Base-by-base conservation (phyloP, 2,888 invertebrate genomes). In the Petrolisthes cinctipes region DNA sequence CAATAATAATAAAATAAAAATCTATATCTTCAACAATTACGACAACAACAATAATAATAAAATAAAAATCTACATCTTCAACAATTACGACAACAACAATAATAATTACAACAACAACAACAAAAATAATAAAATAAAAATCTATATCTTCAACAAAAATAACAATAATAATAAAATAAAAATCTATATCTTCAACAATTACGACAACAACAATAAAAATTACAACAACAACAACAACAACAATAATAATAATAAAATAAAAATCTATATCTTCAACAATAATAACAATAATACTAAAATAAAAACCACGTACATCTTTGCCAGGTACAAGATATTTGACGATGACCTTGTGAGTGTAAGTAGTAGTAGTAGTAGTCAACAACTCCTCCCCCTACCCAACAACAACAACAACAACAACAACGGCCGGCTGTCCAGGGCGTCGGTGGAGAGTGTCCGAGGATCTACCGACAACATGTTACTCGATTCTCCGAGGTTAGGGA, bases 361-460 rank as follows among this genome's bases (percentile, higher is more conserved):
- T 85, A n/a, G n/a, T n/a, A 89, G 89, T 78, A n/a, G n/a, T n/a
- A n/a, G n/a, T n/a, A n/a, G n/a, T n/a, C n/a, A n/a, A n/a, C n/a
- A n/a, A n/a, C n/a, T n/a, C n/a, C n/a, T n/a, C n/a, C n/a, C n/a
- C n/a, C n/a, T n/a, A n/a, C n/a, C n/a, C n/a, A n/a, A n/a, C n/a
- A n/a, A n/a, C n/a, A n/a, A n/a, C n/a, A n/a, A n/a, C n/a, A n/a
- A n/a, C n/a, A n/a, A n/a, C n/a, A n/a, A 37, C 37, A 90, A 86
- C 61, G 88, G 90, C 14, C 88, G 90, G n/a, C 78, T 89, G 17
- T 90, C 90, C 20, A 54, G 89, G 7, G 90, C 90, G 5, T 90
- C 90, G n/a, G 82, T 90, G 6, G 90, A 90, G 53, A 88, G 88
- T 73, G 83, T 90, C 56, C 57, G 90, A 7, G 90, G 90, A n/a